phyloP scores from a whole-genome alignment of 2,797 vertebrate species.

The Hoplostethus mediterraneus region DNA sequence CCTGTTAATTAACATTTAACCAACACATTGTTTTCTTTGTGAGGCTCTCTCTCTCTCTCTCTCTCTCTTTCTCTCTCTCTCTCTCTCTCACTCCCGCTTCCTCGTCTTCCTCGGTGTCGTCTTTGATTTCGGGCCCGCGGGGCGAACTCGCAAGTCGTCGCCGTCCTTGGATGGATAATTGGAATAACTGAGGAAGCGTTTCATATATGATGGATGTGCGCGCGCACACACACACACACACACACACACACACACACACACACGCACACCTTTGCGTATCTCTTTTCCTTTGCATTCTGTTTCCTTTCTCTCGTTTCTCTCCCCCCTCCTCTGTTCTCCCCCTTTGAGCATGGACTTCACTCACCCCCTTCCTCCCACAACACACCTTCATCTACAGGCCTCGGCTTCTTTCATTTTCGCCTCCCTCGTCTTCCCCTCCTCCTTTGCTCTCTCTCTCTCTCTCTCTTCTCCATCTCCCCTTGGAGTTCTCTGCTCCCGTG shows the following conservation, averaged over 20 bases:
- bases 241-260: constrained; percentile 25
- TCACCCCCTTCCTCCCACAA: background rate
- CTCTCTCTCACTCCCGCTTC: background rate
- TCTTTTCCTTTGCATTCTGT: background rate
- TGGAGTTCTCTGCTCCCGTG: background rate
- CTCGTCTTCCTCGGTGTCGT: constrained; percentile 22
- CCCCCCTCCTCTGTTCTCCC: background rate
- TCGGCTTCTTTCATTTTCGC: background rate
- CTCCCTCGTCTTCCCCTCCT: background rate
- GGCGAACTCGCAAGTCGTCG: constrained; percentile 37
- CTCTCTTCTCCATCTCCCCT: constrained; percentile 12
- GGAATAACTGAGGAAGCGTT: constrained; percentile 57
- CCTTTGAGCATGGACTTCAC: background rate
- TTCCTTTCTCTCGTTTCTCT: background rate
- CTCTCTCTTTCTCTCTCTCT: background rate
- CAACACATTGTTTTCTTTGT: constrained; percentile 66
- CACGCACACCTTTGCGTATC: constrained; percentile 19
- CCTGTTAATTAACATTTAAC: constrained; percentile 71
- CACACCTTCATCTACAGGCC: too few relatives aligned
- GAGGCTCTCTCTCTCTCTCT: constrained; percentile 23
- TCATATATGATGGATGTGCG: constrained; percentile 45
- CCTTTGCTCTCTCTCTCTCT: constrained; percentile 22
- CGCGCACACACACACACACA: constrained; percentile 29
- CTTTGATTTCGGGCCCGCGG: constrained; percentile 60
- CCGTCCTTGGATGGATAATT: constrained; percentile 63